phyloP scores from a whole-genome alignment of 2,797 vertebrate species.

The Macropus fuliginosus region DNA sequence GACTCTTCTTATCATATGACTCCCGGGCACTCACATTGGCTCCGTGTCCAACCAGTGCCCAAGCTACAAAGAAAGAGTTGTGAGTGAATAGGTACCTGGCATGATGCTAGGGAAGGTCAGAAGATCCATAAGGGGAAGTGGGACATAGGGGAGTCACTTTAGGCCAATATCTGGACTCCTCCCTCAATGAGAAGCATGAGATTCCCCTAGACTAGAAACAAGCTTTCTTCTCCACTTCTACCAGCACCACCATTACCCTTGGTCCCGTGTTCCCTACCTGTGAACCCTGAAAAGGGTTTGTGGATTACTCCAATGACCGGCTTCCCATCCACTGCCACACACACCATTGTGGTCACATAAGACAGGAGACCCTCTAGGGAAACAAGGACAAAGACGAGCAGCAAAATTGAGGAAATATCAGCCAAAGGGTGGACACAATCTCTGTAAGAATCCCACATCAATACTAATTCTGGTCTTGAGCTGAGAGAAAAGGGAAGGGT shows the following conservation, averaged over 20 bases:
- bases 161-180: not conserved
- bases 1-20: not conserved
- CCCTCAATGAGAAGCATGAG: not conserved
- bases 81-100: not conserved
- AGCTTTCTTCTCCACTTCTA: not conserved
- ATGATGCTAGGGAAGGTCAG: not conserved
- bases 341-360: constrained; percentile 90
- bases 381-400: not conserved
- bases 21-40: constrained; percentile 30
- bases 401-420: too few species aligned
- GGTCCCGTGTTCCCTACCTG: constrained; percentile 80
- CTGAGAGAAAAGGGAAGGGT: too few species aligned
- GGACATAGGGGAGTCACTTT: not conserved
- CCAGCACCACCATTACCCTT: not conserved
- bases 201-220: not conserved
- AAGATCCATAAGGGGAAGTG: not conserved
- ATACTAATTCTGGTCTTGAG: too few species aligned
- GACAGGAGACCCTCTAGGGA: constrained; percentile 85
- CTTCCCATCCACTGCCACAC: constrained; percentile 86
- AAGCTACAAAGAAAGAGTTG: constrained; percentile 27
- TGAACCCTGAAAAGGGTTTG: constrained; percentile 88
- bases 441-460: too few species aligned
- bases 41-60: constrained; percentile 36
- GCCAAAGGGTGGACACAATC: not conserved
- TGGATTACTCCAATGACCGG: constrained; percentile 88